phyloP scores from a whole-genome alignment of 2,797 vertebrate genomes.

The Mus spretus region DNA sequence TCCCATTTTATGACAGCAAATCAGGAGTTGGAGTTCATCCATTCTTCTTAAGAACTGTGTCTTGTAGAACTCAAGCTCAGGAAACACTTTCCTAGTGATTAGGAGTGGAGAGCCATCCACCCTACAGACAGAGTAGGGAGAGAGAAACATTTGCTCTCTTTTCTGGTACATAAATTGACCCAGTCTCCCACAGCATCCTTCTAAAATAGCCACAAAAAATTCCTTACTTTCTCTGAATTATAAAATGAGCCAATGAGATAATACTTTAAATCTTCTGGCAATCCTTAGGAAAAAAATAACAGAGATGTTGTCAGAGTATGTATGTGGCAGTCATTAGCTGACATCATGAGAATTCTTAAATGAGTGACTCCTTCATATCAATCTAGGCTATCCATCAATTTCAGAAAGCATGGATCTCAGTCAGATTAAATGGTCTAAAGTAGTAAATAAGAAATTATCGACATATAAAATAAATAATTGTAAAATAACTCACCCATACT shows the following conservation, averaged over 20 bases:
- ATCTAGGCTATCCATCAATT: neutral
- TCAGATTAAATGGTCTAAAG: neutral
- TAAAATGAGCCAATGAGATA: constrained; percentile 5
- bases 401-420: constrained; percentile 3
- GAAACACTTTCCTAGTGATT: neutral
- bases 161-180: constrained; percentile 2
- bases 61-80: constrained; percentile 10
- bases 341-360: neutral
- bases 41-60: neutral
- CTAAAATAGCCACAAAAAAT: neutral
- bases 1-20: neutral
- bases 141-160: constrained; percentile 5
- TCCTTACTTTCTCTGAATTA: neutral
- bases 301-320: neutral
- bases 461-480: neutral
- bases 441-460: neutral
- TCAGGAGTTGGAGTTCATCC: neutral
- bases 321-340: neutral
- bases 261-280: neutral
- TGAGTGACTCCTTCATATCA: neutral
- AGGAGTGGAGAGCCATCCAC: neutral
- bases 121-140: neutral
- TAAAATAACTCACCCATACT: neutral
- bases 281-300: neutral
- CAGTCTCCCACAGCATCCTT: neutral